Evolutionary conservation across 2,113 vertebrate genomes (phyloP).

Genomic region (Azemiops feae): DNA sequence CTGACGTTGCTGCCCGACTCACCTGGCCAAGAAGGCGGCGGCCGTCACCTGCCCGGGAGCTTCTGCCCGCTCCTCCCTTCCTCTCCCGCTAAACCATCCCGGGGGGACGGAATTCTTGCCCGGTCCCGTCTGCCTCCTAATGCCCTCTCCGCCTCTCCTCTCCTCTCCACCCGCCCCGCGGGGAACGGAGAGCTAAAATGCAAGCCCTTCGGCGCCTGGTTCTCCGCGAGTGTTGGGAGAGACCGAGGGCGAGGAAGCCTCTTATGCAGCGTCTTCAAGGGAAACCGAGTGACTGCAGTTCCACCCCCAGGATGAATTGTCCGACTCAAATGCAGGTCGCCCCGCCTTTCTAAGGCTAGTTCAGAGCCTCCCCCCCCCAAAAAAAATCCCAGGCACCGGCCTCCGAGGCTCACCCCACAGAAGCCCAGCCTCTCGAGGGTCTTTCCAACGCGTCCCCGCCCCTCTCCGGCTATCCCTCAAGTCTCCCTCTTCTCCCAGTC

Average conservation of each 20-base stretch:
- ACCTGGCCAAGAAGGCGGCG: constrained; percentile 44
- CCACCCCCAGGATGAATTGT: not conserved
- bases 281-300: not conserved
- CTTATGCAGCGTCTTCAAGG: too few species aligned
- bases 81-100: not conserved
- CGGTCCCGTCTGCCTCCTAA: not conserved
- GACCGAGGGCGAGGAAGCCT: not conserved
- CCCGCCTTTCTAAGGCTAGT: not conserved
- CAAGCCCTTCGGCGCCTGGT: not conserved
- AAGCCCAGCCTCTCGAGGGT: not conserved
- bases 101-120: too few species aligned
- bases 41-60: not conserved
- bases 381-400: not conserved
- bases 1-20: constrained; percentile 9
- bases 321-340: not conserved
- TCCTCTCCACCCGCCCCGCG: too few species aligned
- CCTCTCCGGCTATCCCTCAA: not conserved
- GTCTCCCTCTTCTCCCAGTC: too few species aligned
- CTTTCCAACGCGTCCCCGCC: not conserved
- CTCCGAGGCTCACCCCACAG: not conserved
- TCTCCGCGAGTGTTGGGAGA: not conserved
- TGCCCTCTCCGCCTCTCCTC: not conserved
- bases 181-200: not conserved
- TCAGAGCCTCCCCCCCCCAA: not conserved
- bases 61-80: not conserved